These are phyloP conservation scores for Aporophyla nigra DNA, from an alignment of 2,888 invertebrate genomes.

Conservation along the genomic window DNA sequence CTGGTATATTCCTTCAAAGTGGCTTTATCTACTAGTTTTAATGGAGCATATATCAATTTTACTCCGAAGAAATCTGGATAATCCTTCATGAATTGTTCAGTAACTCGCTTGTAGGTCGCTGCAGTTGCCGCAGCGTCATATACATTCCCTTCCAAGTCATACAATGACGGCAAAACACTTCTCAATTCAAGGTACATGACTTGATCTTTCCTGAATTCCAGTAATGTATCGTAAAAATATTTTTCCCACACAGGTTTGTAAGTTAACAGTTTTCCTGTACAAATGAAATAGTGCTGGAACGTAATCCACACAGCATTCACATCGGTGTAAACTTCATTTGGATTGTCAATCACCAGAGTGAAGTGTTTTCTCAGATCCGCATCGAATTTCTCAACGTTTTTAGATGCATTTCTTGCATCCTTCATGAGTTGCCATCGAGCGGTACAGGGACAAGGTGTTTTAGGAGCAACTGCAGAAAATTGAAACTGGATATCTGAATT, in stretches of 20 bases:
- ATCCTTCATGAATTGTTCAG: constrained; percentile 90
- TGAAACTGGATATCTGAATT: constrained; percentile 69
- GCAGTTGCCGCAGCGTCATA: constrained; percentile 90
- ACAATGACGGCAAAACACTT: constrained; percentile 91
- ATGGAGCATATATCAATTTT: constrained; percentile 93
- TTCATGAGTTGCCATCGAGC: constrained; percentile 88
- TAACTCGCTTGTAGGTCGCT: constrained; percentile 89
- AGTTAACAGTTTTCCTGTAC: constrained; percentile 88
- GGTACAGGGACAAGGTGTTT: constrained; percentile 64
- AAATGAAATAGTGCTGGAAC: constrained; percentile 90
- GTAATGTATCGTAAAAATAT: constrained; percentile 92
- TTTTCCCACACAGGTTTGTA: constrained; percentile 93
- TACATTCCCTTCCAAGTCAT: constrained; percentile 92
- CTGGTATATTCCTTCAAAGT: constrained; percentile 87
- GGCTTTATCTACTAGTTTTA: constrained; percentile 83
- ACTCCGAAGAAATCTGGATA: constrained; percentile 93
- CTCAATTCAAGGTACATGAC: constrained; percentile 93
- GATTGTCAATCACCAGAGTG: constrained; percentile 89
- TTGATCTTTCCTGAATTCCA: constrained; percentile 92
- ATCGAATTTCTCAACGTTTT: constrained; percentile 89
- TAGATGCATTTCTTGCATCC: constrained; percentile 86
- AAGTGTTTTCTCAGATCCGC: constrained; percentile 87
- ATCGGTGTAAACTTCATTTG: constrained; percentile 85
- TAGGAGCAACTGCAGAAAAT: constrained; percentile 78
- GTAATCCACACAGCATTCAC: constrained; percentile 91